phyloP scores from a whole-genome alignment of 2,113 vertebrate genomes.

The Azemiops feae region DNA sequence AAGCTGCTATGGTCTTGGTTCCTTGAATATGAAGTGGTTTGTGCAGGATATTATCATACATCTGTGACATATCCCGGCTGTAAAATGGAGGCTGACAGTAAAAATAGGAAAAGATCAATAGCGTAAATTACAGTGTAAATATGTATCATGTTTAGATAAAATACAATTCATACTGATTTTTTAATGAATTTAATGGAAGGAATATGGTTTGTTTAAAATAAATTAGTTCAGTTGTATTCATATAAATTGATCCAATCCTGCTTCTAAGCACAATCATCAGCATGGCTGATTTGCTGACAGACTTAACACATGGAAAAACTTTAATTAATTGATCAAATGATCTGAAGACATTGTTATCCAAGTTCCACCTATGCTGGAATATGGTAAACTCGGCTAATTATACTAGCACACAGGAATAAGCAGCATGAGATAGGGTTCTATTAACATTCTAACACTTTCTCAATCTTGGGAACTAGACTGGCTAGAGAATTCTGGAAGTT shows the following conservation, averaged over 20 bases:
- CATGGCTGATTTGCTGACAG: background rate
- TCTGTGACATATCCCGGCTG: slow-evolving; percentile 86
- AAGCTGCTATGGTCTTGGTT: slow-evolving; percentile 86
- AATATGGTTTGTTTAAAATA: background rate
- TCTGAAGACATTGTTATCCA: background rate
- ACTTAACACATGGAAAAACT: background rate
- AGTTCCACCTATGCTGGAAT: background rate
- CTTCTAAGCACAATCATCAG: background rate
- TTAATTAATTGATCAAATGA: background rate
- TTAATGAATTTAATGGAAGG: background rate
- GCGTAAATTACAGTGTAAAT: background rate
- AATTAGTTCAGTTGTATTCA: background rate
- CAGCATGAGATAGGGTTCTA: background rate
- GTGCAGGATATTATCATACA: slow-evolving; percentile 95
- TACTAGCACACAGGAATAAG: background rate
- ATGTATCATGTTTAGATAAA: slow-evolving; percentile 11
- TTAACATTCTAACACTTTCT: background rate
- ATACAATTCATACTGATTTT: background rate
- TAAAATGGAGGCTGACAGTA: slow-evolving; percentile 92
- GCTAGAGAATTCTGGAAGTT: background rate
- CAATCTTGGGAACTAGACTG: background rate
- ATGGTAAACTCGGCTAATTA: background rate
- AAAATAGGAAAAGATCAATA: slow-evolving; percentile 34
- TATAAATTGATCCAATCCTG: background rate
- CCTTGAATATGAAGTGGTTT: slow-evolving; percentile 85